A percentile compares a stretch with the other conserved stretches of the same genome.
Evolutionary conservation across 2,797 vertebrate genomes (phyloP).

Genomic region (Acrossocheilus wenchowensis): DNA sequence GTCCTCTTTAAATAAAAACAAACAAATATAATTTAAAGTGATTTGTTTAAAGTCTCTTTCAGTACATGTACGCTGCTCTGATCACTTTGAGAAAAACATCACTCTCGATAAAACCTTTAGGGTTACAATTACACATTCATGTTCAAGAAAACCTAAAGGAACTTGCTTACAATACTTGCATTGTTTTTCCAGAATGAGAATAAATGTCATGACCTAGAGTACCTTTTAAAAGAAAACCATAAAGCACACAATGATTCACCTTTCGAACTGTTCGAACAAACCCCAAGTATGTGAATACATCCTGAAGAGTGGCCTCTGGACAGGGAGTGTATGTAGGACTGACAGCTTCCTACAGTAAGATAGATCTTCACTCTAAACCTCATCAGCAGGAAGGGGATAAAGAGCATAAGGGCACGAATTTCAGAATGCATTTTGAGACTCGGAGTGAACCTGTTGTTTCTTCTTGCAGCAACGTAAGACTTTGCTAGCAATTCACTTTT

Average conservation of each 20-base stretch:
- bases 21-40: neutral
- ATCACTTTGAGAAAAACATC: neutral
- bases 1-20: neutral
- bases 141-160: neutral
- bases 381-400: constrained; percentile 25
- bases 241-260: constrained; percentile 30
- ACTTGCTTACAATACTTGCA: neutral
- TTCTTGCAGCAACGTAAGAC: neutral
- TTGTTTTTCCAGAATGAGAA: constrained; percentile 2
- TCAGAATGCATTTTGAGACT: constrained; percentile 22
- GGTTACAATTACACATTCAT: neutral
- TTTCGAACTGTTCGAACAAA: constrained; percentile 42
- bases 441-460: neutral
- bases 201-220: constrained; percentile 11
- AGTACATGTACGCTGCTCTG: neutral
- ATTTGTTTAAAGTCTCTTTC: neutral
- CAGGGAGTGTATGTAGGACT: constrained; percentile 11
- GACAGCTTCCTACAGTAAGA: constrained; percentile 26
- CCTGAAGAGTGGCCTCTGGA: constrained; percentile 27
- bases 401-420: neutral
- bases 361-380: constrained; percentile 10
- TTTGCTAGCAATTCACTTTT: neutral
- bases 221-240: constrained; percentile 2
- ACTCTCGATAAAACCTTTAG: constrained; percentile 1
- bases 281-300: constrained; percentile 5